Percentiles rank a stretch among this genome's conserved stretches.
These are phyloP conservation scores for Diaphora mendica DNA, from an alignment of 2,888 invertebrate genomes.

Conservation along the genomic window DNA sequence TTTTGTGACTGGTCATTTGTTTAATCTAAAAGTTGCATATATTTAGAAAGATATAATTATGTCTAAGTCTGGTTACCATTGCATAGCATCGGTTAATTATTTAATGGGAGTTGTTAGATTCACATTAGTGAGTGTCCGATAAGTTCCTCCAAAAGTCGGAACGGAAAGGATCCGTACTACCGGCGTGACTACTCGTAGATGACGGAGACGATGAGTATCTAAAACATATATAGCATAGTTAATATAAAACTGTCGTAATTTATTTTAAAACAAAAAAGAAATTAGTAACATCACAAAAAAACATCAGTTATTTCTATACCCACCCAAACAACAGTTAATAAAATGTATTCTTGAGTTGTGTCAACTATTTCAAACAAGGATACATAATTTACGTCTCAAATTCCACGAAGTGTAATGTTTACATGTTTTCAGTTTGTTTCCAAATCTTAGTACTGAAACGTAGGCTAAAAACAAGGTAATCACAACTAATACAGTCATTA, in stretches of 20 bases:
- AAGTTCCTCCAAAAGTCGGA: not conserved
- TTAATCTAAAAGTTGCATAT: no score
- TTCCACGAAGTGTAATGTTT: not conserved
- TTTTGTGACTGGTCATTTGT: no score
- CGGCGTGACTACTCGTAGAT: no score
- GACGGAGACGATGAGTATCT: no score
- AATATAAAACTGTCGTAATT: not conserved
- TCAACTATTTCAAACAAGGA: slow-evolving; percentile 2
- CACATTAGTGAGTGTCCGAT: no score
- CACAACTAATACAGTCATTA: slow-evolving; percentile 37
- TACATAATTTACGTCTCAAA: not conserved
- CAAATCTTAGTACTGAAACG: slow-evolving; percentile 12
- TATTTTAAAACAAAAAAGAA: not conserved
- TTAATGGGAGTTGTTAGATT: not conserved
- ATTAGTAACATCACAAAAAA: not conserved
- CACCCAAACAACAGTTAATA: not conserved
- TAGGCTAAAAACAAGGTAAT: slow-evolving; percentile 36
- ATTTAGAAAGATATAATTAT: no score
- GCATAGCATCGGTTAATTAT: not conserved
- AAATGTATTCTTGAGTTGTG: not conserved
- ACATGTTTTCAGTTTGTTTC: slow-evolving; percentile 9
- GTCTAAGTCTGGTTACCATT: no score
- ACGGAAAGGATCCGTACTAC: not conserved
- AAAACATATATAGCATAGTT: not conserved
- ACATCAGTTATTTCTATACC: not conserved